Conservation (phyloP, 2,888 invertebrate genomes). For the Aphodius granarius region DNA sequence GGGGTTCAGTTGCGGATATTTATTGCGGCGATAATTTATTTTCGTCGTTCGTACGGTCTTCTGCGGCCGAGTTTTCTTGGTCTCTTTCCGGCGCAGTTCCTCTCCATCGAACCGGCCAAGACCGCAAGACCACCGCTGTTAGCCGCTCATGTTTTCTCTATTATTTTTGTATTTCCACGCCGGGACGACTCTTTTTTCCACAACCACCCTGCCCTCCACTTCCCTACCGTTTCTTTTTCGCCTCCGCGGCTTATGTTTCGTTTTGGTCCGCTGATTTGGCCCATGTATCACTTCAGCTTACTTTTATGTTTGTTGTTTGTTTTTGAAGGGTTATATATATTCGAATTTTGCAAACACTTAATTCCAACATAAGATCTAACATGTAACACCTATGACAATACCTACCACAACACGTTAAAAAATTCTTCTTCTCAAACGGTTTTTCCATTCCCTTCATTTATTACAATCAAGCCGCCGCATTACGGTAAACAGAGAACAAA, state of each 20-base stretch:
- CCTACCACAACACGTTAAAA: too few species aligned
- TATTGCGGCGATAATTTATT: conserved; percentile 12
- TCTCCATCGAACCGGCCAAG: not conserved
- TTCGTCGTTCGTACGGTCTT: not conserved
- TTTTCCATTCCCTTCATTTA: too few species aligned
- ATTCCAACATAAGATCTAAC: too few species aligned
- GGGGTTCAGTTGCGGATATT: conserved; percentile 5
- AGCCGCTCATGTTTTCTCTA: not conserved
- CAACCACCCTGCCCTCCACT: not conserved
- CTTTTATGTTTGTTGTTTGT: not conserved
- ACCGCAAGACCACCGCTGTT: conserved; percentile 4
- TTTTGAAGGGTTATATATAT: not conserved
- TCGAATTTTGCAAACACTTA: too few species aligned
- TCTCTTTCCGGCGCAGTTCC: conserved; percentile 6
- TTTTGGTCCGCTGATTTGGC: not conserved
- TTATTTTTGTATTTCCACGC: conserved; percentile 4
- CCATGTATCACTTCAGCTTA: not conserved
- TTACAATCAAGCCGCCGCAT: not conserved
- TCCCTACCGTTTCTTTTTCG: not conserved
- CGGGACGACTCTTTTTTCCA: conserved; percentile 3
- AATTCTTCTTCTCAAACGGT: too few species aligned
- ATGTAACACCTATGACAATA: too few species aligned
- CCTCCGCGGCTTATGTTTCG: not conserved
- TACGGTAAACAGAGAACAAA: not conserved
- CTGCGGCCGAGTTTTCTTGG: not conserved